These are phyloP conservation scores for Arion vulgaris DNA, from an alignment of 1,140 invertebrate species.

Conservation along the genomic window DNA sequence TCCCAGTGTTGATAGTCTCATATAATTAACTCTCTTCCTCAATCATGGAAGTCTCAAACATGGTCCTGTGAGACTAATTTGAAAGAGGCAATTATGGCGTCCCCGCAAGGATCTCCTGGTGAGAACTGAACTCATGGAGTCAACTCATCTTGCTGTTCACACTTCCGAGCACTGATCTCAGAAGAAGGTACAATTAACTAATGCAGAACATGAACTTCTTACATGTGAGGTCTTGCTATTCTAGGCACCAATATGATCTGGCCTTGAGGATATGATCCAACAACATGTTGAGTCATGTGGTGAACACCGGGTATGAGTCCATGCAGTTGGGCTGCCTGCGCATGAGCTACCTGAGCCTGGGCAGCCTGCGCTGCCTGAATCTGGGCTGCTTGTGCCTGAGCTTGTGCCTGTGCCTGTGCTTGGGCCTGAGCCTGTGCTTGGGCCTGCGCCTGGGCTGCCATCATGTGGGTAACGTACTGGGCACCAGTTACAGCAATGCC, in stretches of 20 bases:
- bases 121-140: too few species aligned
- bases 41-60: too few species aligned
- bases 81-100: too few species aligned
- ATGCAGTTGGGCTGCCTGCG: conserved; percentile 36
- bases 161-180: too few species aligned
- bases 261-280: conserved; percentile 36
- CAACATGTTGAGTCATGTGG: conserved; percentile 39
- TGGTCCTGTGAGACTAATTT: too few species aligned
- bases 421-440: conserved; percentile 44
- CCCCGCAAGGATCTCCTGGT: too few species aligned
- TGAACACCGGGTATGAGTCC: conserved; percentile 39
- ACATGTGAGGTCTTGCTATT: conserved; percentile 43
- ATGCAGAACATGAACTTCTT: too few species aligned
- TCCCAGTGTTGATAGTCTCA: too few species aligned
- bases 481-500: conserved; percentile 15
- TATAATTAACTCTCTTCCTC: too few species aligned
- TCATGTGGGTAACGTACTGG: conserved; percentile 39
- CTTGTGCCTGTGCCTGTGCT: conserved; percentile 31
- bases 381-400: conserved; percentile 42
- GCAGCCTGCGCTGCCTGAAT: conserved; percentile 36
- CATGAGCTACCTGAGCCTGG: conserved; percentile 15
- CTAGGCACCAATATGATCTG: conserved; percentile 45
- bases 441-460: conserved; percentile 42
- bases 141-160: too few species aligned
- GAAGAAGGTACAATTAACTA: too few species aligned